Percentiles rank a stretch among this genome's conserved stretches.
Conservation (phyloP, 2,888 invertebrate species). For the Macaria liturata region DNA sequence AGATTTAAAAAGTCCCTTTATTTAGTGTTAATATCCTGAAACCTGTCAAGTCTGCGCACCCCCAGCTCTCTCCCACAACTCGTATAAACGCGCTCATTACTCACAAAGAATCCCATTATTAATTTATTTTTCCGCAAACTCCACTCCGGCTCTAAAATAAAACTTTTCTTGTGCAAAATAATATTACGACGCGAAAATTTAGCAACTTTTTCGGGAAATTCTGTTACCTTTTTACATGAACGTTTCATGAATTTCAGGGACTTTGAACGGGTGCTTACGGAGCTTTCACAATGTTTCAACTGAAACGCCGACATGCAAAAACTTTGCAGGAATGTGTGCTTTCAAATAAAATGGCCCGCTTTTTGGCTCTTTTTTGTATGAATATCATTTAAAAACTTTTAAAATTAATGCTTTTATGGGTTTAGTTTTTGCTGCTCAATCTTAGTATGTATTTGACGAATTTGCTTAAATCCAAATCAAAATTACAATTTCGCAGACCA, state of each 20-base stretch:
- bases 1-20: too few species aligned
- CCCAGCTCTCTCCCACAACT: too few species aligned
- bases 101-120: slow-evolving; percentile 1
- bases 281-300: slow-evolving; percentile 7
- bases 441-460: too few species aligned
- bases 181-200: slow-evolving; percentile 2
- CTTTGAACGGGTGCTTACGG: slow-evolving; percentile 1
- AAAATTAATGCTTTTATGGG: too few species aligned
- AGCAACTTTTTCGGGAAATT: slow-evolving; percentile 7
- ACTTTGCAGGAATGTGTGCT: slow-evolving; percentile 8
- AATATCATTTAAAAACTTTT: too few species aligned
- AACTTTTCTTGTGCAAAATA: slow-evolving; percentile 12
- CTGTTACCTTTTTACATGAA: slow-evolving; percentile 7
- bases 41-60: too few species aligned
- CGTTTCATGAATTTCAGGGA: slow-evolving; percentile 10
- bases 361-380: too few species aligned
- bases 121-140: slow-evolving; percentile 8
- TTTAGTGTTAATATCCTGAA: too few species aligned
- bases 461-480: too few species aligned
- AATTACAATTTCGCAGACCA: too few species aligned
- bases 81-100: neutral
- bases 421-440: too few species aligned
- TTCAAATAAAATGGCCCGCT: neutral
- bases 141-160: slow-evolving; percentile 4
- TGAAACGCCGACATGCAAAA: slow-evolving; percentile 8